Evolutionary conservation across 2,888 invertebrate species (phyloP).

Genomic region (Coleophora flavipennella): DNA sequence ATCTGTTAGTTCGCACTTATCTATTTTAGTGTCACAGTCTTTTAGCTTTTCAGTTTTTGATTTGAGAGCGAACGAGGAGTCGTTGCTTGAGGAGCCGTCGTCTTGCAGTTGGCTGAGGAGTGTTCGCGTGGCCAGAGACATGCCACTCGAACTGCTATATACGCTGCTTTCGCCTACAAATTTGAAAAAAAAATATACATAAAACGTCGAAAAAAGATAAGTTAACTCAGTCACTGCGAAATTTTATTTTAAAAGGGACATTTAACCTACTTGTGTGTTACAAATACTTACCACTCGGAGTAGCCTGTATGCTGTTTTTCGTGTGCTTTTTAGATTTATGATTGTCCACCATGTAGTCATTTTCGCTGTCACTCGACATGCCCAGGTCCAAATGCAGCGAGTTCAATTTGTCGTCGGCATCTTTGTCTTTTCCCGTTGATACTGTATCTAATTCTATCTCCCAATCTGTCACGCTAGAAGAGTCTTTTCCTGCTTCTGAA

Average conservation of each 20-base stretch:
- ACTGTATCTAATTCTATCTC: constrained; percentile 75
- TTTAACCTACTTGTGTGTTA: constrained; percentile 5
- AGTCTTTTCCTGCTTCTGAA: constrained; percentile 43
- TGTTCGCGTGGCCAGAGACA: constrained; percentile 58
- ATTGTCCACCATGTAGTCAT: constrained; percentile 49
- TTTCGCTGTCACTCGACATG: constrained; percentile 67
- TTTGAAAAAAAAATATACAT: constrained; percentile 17
- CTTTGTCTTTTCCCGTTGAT: constrained; percentile 47
- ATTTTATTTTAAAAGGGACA: too few relatives aligned
- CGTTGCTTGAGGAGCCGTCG: constrained; percentile 68
- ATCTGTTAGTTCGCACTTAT: constrained; percentile 43
- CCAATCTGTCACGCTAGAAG: constrained; percentile 70
- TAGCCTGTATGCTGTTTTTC: constrained; percentile 41
- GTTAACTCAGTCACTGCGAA: too few relatives aligned
- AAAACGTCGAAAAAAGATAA: neutral
- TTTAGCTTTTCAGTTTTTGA: constrained; percentile 37
- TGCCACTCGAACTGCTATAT: constrained; percentile 47
- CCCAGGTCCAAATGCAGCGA: constrained; percentile 62
- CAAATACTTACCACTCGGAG: constrained; percentile 50
- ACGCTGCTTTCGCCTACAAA: constrained; percentile 55
- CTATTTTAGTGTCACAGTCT: constrained; percentile 36
- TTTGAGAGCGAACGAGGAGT: constrained; percentile 60
- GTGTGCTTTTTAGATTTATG: constrained; percentile 42
- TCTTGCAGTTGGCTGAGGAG: constrained; percentile 68
- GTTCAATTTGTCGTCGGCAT: constrained; percentile 58